Percentiles rank a stretch among this genome's conserved stretches.
phyloP scores from a whole-genome alignment of 2,797 vertebrate genomes.

The Pelochelys cantorii region DNA sequence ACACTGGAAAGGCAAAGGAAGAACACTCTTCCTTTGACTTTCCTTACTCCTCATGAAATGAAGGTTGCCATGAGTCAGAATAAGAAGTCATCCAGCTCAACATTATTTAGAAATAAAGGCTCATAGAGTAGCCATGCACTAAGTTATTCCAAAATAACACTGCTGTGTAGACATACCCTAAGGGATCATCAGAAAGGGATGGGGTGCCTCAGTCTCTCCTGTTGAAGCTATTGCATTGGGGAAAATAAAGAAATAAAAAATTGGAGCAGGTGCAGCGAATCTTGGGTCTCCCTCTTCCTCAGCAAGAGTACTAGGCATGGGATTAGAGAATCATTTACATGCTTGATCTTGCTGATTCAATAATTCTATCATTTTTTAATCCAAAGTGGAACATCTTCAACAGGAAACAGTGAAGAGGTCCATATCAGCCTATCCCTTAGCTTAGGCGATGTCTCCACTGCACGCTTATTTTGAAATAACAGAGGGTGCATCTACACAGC shows the following conservation, averaged over 20 bases:
- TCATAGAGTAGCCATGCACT: no score
- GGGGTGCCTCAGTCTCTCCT: not conserved
- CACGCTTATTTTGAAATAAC: no score
- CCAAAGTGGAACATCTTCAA: not conserved
- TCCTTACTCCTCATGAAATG: no score
- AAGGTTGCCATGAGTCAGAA: no score
- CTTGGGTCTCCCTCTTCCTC: not conserved
- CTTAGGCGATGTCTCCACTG: no score
- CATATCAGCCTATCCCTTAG: not conserved
- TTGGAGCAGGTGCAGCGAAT: not conserved
- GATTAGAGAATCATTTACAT: not conserved
- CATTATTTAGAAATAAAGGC: no score
- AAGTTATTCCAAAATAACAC: no score
- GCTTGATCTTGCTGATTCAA: not conserved
- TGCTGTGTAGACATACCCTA: no score
- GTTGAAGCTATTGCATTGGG: not conserved
- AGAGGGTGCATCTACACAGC: no score
- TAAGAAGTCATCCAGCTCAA: no score
- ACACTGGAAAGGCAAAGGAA: no score
- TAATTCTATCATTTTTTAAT: not conserved
- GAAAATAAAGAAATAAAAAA: not conserved
- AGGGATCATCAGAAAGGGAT: not conserved
- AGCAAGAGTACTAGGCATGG: not conserved
- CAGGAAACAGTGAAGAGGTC: not conserved
- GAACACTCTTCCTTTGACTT: no score